These are phyloP conservation scores for Agriopis aurantiaria DNA, from an alignment of 2,888 invertebrate species.

Conservation along the genomic window DNA sequence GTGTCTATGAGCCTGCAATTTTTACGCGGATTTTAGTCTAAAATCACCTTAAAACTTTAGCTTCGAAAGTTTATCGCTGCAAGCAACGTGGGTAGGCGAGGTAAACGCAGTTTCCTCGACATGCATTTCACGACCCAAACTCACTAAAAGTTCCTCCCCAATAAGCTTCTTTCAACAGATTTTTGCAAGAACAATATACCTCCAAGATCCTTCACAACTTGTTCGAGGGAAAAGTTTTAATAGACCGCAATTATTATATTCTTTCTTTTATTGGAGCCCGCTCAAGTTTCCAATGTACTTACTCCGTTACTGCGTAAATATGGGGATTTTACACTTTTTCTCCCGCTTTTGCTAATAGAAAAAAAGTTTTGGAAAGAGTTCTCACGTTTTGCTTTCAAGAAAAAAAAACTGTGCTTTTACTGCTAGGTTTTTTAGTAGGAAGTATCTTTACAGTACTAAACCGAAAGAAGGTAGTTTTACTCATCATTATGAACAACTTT, in stretches of 20 bases:
- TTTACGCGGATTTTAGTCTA: slow-evolving; percentile 2
- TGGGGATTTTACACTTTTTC: slow-evolving; percentile 37
- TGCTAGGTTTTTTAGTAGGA: too few relatives aligned
- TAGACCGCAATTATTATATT: slow-evolving; percentile 58
- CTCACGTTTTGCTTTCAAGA: background rate
- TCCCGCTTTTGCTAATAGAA: background rate
- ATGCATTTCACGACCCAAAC: slow-evolving; percentile 18
- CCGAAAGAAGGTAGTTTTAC: too few relatives aligned
- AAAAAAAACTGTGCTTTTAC: too few relatives aligned
- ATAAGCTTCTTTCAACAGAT: slow-evolving; percentile 31
- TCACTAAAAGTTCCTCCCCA: slow-evolving; percentile 13
- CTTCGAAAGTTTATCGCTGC: slow-evolving; percentile 1
- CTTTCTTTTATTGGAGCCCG: slow-evolving; percentile 48
- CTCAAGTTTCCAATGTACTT: slow-evolving; percentile 40
- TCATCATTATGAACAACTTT: too few relatives aligned
- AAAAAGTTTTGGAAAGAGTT: slow-evolving; percentile 3
- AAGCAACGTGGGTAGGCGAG: background rate
- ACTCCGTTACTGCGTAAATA: slow-evolving; percentile 45
- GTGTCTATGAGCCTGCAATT: background rate
- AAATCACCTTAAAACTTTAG: slow-evolving; percentile 4
- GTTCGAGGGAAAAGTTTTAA: slow-evolving; percentile 57
- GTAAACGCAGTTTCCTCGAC: background rate
- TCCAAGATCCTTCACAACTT: slow-evolving; percentile 36
- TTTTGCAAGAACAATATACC: slow-evolving; percentile 44
- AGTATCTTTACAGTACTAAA: too few relatives aligned